These are phyloP conservation scores for Pseudomyrmex concolor DNA, from an alignment of 1,140 invertebrate genomes.

Conservation along the genomic window DNA sequence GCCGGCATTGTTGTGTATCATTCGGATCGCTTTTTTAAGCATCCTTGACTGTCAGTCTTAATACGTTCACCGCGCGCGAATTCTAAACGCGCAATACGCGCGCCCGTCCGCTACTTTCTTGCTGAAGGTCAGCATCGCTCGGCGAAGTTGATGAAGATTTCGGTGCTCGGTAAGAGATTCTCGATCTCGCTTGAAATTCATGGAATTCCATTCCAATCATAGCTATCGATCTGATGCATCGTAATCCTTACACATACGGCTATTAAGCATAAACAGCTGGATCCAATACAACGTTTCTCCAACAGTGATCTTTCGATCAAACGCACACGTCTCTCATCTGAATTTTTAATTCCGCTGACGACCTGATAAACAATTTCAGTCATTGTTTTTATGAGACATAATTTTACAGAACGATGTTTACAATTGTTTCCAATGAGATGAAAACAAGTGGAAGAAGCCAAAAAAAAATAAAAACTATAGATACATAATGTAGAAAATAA, in stretches of 20 bases:
- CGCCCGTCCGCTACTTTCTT: slow-evolving; percentile 25
- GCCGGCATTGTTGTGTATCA: background rate
- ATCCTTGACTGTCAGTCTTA: slow-evolving; percentile 1
- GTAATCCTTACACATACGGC: background rate
- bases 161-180: background rate
- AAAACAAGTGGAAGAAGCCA: background rate
- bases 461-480: slow-evolving; percentile 14
- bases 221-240: background rate
- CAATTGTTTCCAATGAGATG: background rate
- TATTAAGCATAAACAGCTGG: background rate
- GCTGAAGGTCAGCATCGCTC: slow-evolving; percentile 20
- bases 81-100: slow-evolving; percentile 36
- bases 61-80: slow-evolving; percentile 14
- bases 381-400: background rate
- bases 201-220: slow-evolving; percentile 39
- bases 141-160: slow-evolving; percentile 39
- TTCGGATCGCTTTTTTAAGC: background rate
- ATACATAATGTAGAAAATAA: background rate
- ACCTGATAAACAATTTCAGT: background rate
- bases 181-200: slow-evolving; percentile 18
- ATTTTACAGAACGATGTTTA: background rate
- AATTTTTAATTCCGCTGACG: background rate
- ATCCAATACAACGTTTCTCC: background rate
- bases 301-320: slow-evolving; percentile 8
- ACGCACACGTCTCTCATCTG: background rate